Evolutionary conservation across 2,888 invertebrate genomes (phyloP), one percentile per base, ranked within the genome.

Genomic region (Frankliniella fusca): DNA sequence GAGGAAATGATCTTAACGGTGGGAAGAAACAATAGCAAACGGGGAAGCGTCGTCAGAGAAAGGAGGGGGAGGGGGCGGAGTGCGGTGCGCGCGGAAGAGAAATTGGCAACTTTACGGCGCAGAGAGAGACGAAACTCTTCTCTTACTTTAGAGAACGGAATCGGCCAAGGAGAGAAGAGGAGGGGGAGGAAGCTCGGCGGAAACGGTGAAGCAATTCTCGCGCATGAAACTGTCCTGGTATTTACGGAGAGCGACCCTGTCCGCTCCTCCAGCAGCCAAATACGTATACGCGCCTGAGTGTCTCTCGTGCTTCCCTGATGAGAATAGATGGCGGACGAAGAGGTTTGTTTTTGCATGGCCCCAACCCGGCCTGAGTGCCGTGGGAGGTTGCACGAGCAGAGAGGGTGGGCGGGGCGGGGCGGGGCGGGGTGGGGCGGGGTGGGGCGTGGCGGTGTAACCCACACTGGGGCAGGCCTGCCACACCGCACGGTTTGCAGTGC

Each of bases 311-410:
- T 54, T 54, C 70, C 70, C 23, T 76, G 70, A 76, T 76, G 70
- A 76, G 70, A 76, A 76, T 76, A 12, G 70, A 76, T 76, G 70
- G 70, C 70, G 27, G 70, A 23, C 70, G 8, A 76, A 10, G 54
- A 54, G 70, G 27, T 76, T 76, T 76, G 70, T 76, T 76, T 76
- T 76, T 76, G 70, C 70, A 76, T 76, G 70, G 70, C 70, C 23
- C 54, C 38, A 5, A 5, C 38, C 15, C 54, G 12, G 38, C 38
- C 70, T 76, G 70, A 76, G 70, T 76, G 70, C 70, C 70, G 70
- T 70, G 70, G 70, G 70, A 15, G 15, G 54, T 20, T 20, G 54
- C 18, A 15, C 18, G 2, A 12, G 11, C 20, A 15, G 54, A 20
- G 54, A 15, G 54, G 54, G 12, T 11, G 54, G 54, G 54, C 18